Conservation (phyloP, 2,113 vertebrate species). For the Brachyhypopomus occidentalis region DNA sequence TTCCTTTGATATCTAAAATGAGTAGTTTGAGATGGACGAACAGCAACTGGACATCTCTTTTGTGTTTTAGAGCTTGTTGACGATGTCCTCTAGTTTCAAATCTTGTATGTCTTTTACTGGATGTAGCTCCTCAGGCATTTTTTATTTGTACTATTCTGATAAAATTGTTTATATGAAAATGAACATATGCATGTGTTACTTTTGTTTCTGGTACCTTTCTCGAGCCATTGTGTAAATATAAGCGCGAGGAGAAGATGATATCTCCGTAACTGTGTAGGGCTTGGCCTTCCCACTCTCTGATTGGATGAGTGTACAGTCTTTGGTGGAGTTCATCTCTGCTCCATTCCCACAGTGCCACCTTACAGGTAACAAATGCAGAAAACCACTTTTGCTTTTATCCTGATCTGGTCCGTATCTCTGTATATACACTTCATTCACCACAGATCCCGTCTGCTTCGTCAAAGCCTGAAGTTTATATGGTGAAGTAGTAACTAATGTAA, state of each 20-base stretch:
- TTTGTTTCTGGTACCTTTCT: slow-evolving; percentile 68
- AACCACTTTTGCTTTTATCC: background rate
- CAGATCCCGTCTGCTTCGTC: background rate
- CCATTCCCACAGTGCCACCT: slow-evolving; percentile 76
- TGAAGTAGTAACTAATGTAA: background rate
- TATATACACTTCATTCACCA: background rate
- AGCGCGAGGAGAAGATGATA: slow-evolving; percentile 77
- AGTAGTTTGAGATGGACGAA: background rate
- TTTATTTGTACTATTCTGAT: too few relatives aligned
- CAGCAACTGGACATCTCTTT: background rate
- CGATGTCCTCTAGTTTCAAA: too few relatives aligned
- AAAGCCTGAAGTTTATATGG: background rate
- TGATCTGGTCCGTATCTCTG: background rate
- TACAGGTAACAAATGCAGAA: slow-evolving; percentile 29
- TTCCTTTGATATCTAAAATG: background rate
- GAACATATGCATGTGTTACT: background rate
- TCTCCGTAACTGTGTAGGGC: slow-evolving; percentile 74
- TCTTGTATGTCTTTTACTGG: too few relatives aligned
- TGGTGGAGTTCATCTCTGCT: slow-evolving; percentile 71
- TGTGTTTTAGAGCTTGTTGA: too few relatives aligned
- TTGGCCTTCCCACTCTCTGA: slow-evolving; percentile 79
- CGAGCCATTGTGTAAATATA: slow-evolving; percentile 66
- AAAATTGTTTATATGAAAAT: too few relatives aligned
- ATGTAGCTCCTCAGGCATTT: too few relatives aligned
- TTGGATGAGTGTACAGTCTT: slow-evolving; percentile 70